Evolutionary conservation across 2,113 vertebrate species (phyloP).

Genomic region (Craseonycteris thonglongyai): DNA sequence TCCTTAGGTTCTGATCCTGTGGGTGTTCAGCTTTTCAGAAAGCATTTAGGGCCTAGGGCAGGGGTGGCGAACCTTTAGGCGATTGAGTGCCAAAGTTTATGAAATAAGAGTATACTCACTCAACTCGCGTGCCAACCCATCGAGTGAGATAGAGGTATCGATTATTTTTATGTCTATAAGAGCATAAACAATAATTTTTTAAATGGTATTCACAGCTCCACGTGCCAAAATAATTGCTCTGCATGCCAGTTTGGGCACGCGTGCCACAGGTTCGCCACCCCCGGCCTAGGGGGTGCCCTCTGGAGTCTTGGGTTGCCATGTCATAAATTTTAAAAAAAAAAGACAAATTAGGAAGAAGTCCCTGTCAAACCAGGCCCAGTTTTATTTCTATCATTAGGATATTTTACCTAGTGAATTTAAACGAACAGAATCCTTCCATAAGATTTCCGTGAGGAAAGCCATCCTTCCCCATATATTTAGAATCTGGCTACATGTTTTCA

Average conservation of each 20-base stretch:
- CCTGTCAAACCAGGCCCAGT: background rate
- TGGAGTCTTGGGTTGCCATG: background rate
- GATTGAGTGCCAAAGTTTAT: no score
- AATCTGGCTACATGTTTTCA: background rate
- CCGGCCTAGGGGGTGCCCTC: background rate
- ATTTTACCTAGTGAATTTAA: background rate
- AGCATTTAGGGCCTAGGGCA: no score
- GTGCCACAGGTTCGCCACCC: no score
- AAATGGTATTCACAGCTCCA: no score
- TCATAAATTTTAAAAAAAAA: background rate
- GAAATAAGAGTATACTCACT: no score
- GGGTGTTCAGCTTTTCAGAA: background rate
- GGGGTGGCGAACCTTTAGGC: no score
- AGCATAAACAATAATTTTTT: no score
- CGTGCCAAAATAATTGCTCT: no score
- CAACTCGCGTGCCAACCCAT: no score
- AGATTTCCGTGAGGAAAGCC: background rate
- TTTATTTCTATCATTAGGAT: background rate
- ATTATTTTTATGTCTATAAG: no score
- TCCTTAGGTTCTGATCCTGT: background rate
- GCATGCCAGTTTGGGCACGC: no score
- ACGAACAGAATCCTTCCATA: background rate
- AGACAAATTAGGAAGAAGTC: background rate
- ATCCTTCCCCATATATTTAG: background rate
- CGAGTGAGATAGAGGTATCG: no score